Evolutionary conservation across 2,888 invertebrate species (phyloP).

Genomic region (Ormyrus thymus): DNA sequence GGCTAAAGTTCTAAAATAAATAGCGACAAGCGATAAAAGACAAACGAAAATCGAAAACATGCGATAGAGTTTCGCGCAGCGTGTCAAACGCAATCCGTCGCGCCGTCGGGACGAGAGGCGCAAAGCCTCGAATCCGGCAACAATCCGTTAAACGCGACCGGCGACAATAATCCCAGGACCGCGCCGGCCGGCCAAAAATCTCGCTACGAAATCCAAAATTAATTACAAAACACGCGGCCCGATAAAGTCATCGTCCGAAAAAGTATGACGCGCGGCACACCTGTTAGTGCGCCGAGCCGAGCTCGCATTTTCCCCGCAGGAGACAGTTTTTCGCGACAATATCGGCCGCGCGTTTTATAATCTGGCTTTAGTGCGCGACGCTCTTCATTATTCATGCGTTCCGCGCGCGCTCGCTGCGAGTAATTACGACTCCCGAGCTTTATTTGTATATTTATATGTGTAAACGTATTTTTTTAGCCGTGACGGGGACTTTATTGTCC

Average conservation of each 20-base stretch:
- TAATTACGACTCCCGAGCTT: background rate
- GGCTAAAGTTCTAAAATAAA: background rate
- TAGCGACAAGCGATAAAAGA: background rate
- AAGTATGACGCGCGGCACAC: background rate
- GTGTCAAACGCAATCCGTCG: too few species aligned
- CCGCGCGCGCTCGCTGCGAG: background rate
- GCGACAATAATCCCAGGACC: conserved; percentile 25
- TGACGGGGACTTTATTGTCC: too few species aligned
- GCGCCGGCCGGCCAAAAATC: conserved; percentile 11
- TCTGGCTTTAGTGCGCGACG: conserved; percentile 1
- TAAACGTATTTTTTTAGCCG: too few species aligned
- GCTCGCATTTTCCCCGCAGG: background rate
- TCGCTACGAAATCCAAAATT: conserved; percentile 39
- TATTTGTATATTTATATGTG: too few species aligned
- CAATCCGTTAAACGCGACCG: too few species aligned
- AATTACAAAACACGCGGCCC: conserved; percentile 35
- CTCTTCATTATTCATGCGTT: conserved; percentile 4
- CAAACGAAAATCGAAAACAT: background rate
- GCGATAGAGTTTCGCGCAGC: too few species aligned
- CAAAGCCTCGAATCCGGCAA: too few species aligned
- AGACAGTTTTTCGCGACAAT: conserved; percentile 27
- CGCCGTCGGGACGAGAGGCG: background rate
- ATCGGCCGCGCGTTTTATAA: conserved; percentile 34
- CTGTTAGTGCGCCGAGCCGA: conserved; percentile 17
- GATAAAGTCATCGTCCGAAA: conserved; percentile 30